phyloP scores from a whole-genome alignment of 2,797 vertebrate species.

The Phrynocephalus guinanensis region DNA sequence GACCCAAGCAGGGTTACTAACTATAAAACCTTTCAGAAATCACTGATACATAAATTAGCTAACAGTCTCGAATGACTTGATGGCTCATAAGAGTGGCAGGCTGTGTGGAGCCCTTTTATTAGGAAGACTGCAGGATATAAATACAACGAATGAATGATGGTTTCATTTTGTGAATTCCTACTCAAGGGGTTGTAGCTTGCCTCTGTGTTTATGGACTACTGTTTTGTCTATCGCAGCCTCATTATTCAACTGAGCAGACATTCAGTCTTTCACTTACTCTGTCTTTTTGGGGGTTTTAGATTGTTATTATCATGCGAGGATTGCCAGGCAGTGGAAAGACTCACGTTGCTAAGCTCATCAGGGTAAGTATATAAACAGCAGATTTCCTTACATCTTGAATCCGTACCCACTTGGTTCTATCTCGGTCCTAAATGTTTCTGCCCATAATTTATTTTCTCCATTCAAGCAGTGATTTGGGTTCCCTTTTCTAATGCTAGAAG shows the following conservation, averaged over 20 bases:
- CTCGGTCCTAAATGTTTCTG: not conserved
- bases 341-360: conserved; percentile 96
- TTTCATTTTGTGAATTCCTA: conserved; percentile 9
- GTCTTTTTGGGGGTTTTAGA: conserved; percentile 80
- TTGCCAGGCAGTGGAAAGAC: conserved; percentile 98
- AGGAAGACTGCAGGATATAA: no score
- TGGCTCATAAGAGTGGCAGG: no score
- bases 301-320: conserved; percentile 98
- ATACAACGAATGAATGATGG: not conserved
- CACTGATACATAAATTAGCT: no score
- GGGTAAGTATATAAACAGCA: conserved; percentile 81
- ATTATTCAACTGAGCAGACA: conserved; percentile 7
- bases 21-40: no score
- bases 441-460: not conserved
- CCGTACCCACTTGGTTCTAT: not conserved
- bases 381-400: not conserved
- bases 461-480: not conserved
- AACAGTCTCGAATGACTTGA: no score
- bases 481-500: conserved; percentile 5
- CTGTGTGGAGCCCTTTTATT: no score
- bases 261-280: not conserved
- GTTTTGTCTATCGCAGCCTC: not conserved
- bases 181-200: not conserved
- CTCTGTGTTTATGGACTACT: conserved; percentile 3
- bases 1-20: no score